These are phyloP conservation scores for Panopea generosa DNA, from an alignment of 2,888 invertebrate species.

Conservation along the genomic window DNA sequence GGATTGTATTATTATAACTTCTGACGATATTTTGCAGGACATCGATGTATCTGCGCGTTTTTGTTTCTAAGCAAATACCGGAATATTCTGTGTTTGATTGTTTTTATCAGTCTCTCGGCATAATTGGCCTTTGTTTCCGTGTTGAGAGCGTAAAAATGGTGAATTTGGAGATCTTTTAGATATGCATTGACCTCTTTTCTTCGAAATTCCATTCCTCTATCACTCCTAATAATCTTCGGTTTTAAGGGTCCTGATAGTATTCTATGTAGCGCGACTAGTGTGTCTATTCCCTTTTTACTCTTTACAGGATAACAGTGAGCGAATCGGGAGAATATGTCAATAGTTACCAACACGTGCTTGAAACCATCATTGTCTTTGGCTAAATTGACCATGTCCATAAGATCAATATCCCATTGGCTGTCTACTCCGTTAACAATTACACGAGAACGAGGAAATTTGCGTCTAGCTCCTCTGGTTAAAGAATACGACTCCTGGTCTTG, in stretches of 20 bases:
- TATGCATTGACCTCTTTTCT: slow-evolving; percentile 26
- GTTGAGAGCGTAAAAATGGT: slow-evolving; percentile 24
- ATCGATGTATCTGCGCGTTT: not conserved
- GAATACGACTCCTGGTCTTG: slow-evolving; percentile 46
- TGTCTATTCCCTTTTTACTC: slow-evolving; percentile 27
- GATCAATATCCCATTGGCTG: slow-evolving; percentile 40
- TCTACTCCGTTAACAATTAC: slow-evolving; percentile 41
- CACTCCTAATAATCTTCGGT: slow-evolving; percentile 35
- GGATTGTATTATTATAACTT: not conserved
- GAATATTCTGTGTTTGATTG: slow-evolving; percentile 20
- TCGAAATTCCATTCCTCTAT: slow-evolving; percentile 33
- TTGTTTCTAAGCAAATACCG: slow-evolving; percentile 11
- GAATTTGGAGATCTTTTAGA: slow-evolving; percentile 9
- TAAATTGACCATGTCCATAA: slow-evolving; percentile 33
- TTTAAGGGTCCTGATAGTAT: slow-evolving; percentile 36
- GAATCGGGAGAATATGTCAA: slow-evolving; percentile 21
- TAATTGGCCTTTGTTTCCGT: slow-evolving; percentile 39
- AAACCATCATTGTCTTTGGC: slow-evolving; percentile 26
- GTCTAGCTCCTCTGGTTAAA: slow-evolving; percentile 31
- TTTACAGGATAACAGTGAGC: slow-evolving; percentile 35
- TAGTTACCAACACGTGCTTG: slow-evolving; percentile 23
- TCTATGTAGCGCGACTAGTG: slow-evolving; percentile 23
- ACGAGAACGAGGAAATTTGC: slow-evolving; percentile 18
- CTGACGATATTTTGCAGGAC: not conserved
- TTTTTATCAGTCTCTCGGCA: slow-evolving; percentile 24